phyloP scores from a whole-genome alignment of 2,888 invertebrate genomes.

The Cremastinae sp. region DNA sequence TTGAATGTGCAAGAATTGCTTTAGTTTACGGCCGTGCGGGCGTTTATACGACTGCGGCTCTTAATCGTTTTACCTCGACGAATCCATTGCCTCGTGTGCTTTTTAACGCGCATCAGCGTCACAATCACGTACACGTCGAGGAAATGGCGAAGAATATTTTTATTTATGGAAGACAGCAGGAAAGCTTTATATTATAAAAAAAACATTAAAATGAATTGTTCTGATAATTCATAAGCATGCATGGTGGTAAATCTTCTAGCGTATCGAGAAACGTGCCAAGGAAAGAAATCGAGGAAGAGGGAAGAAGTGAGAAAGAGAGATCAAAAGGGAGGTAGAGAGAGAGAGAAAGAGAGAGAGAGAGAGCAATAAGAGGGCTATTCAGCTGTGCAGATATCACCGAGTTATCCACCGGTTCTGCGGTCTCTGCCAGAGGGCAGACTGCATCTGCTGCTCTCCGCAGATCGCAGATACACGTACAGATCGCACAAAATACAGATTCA shows the following conservation, averaged over 20 bases:
- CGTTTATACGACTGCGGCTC: too few relatives aligned
- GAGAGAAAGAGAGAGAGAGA: slow-evolving; percentile 14
- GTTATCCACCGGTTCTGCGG: slow-evolving; percentile 45
- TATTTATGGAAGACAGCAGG: slow-evolving; percentile 22
- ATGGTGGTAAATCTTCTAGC: slow-evolving; percentile 45
- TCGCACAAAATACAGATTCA: too few relatives aligned
- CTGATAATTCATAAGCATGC: slow-evolving; percentile 39
- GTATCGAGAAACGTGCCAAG: slow-evolving; percentile 18
- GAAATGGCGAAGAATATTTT: slow-evolving; percentile 1
- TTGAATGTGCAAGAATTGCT: too few relatives aligned
- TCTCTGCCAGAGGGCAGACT: slow-evolving; percentile 46
- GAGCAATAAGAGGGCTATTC: slow-evolving; percentile 42
- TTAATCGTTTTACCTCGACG: too few relatives aligned
- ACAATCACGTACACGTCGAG: background rate
- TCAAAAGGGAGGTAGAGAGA: background rate
- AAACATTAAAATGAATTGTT: slow-evolving; percentile 46
- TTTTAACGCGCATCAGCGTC: background rate
- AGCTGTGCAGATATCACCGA: slow-evolving; percentile 39
- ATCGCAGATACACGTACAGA: slow-evolving; percentile 17
- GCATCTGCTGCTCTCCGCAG: slow-evolving; percentile 51
- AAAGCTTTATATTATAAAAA: slow-evolving; percentile 15
- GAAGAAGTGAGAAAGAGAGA: slow-evolving; percentile 8
- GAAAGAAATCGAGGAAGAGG: too few relatives aligned
- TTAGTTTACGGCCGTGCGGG: too few relatives aligned
- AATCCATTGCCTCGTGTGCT: background rate